Conservation (phyloP, 2,113 vertebrate species). For the Paradisaea rubra region DNA sequence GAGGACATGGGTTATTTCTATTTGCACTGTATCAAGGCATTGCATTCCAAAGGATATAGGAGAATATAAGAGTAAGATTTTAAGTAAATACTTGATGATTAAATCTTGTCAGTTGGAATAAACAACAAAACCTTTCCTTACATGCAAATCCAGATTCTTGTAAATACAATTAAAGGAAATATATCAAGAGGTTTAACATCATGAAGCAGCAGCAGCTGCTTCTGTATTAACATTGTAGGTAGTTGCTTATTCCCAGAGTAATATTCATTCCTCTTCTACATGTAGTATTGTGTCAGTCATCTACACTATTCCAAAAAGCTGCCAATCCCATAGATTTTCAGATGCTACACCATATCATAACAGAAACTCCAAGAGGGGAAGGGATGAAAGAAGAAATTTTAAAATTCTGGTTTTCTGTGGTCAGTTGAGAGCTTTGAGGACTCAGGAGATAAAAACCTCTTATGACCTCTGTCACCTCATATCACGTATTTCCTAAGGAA, state of each 20-base stretch:
- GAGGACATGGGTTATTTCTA: not conserved
- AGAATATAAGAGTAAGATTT: not conserved
- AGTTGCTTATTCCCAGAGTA: not conserved
- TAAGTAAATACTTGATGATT: not conserved
- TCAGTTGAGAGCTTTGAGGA: not conserved
- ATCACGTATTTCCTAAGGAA: not conserved
- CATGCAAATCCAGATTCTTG: not conserved
- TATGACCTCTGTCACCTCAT: not conserved
- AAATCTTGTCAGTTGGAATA: not conserved
- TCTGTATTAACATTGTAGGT: not conserved
- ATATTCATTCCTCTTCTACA: not conserved
- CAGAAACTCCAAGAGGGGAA: not conserved
- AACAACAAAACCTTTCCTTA: constrained; percentile 2
- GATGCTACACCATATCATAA: not conserved
- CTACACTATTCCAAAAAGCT: not conserved
- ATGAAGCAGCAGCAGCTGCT: not conserved
- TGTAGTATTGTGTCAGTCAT: not conserved
- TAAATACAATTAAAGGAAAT: constrained; percentile 1
- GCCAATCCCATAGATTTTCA: not conserved
- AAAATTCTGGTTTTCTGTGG: not conserved
- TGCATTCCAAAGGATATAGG: not conserved
- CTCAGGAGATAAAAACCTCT: not conserved
- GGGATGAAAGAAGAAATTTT: not conserved
- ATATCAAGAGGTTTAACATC: not conserved
- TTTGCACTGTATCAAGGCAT: not conserved